A percentile compares a stretch with the other conserved stretches of the same genome.
Conservation (phyloP, 2,797 vertebrate species). For the Rhincodon typus region DNA sequence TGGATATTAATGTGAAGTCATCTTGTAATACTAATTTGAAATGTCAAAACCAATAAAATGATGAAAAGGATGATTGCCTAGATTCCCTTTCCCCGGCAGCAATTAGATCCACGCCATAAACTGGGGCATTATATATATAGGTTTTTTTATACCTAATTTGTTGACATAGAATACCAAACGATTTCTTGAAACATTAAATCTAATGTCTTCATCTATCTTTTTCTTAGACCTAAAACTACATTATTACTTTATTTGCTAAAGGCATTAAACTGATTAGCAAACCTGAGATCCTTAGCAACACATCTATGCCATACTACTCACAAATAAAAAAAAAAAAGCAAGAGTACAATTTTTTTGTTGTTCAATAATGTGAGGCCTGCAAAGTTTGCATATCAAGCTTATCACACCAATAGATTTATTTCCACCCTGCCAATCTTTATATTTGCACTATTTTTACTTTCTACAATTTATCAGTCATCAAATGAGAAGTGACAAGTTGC, state of each 20-base stretch:
- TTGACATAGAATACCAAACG: not conserved
- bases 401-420: not conserved
- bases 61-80: not conserved
- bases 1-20: not conserved
- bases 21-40: not conserved
- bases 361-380: not conserved
- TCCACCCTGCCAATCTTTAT: not conserved
- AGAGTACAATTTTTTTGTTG: not conserved
- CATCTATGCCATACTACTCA: not conserved
- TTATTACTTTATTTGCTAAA: not conserved
- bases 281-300: not conserved
- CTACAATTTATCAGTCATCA: not conserved
- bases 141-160: not conserved
- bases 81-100: not conserved
- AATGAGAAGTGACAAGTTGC: not conserved
- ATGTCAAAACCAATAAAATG: not conserved
- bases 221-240: not conserved
- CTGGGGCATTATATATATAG: not conserved
- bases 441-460: not conserved
- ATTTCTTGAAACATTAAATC: not conserved
- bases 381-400: not conserved
- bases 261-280: not conserved
- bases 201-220: not conserved
- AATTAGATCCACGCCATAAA: not conserved
- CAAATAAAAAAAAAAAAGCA: not conserved